Base-by-base conservation (phyloP, 2,113 vertebrate genomes). In the Dasyprocta punctata region DNA sequence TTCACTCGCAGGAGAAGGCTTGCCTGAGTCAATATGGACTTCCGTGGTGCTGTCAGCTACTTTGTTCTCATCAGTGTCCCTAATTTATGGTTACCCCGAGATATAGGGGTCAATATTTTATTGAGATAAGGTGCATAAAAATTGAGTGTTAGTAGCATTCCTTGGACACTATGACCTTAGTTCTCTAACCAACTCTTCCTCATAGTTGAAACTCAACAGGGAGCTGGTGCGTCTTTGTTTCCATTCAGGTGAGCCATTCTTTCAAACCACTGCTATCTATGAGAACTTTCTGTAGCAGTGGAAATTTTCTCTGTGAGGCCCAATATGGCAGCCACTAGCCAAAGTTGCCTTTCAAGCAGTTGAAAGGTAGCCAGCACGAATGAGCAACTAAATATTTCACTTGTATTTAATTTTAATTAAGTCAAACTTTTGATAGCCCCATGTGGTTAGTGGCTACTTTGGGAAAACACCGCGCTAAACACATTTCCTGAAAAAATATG, bases 371-470 rank as follows among this genome's bases (percentile, higher is more conserved):
- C 81, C 47, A 88, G 41, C 14, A 65, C 6, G 58, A 97, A 2
- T 49, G 61, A 95, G 36, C 56, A 96, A 69, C 22, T 67, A 89
- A 92, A 92, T 92, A 71, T 82, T 65, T 87, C 86, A 77, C 8
- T 61, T 81, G 36, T 69, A 49, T 56, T 94, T 83, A n/a, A 89
- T 81, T 91, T 91, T 65, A 81, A 60, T 84, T 58, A 47, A 80
- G 78, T 89, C 8, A 13, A 90, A 92, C 49, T 28, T 78, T 84
- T 83, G 86, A 75, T 65, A 88, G 52, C 6, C 22, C 16, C 47
- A 44, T 41, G 17, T 56, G 22, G 33, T 28, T 56, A 49, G 58
- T 60, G n/a, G 65, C 58, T 65, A 77, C 63, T 75, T 30, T 10
- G 73, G 41, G 33, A 92, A 96, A 84, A 95, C 22, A 71, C 11